phyloP scores from a whole-genome alignment of 35 echinoderm and acorn worm genomes.

The Anneissia japonica region DNA sequence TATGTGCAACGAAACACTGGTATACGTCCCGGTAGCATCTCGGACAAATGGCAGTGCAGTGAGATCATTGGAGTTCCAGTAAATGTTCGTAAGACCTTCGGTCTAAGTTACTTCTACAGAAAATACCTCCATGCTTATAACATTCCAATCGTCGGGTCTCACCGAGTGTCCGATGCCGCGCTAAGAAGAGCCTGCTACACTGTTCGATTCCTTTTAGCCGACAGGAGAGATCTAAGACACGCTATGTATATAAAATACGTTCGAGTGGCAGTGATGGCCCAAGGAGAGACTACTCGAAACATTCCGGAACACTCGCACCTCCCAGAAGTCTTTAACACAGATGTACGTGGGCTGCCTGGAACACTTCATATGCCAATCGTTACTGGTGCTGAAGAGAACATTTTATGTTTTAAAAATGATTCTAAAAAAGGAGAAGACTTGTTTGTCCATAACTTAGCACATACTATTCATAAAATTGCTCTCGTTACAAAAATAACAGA shows the following conservation, averaged over 20 bases:
- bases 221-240: slow-evolving; percentile 62
- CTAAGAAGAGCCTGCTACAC: slow-evolving; percentile 76
- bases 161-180: slow-evolving; percentile 40
- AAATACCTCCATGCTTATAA: slow-evolving; percentile 80
- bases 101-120: slow-evolving; percentile 50
- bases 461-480: slow-evolving; percentile 67
- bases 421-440: slow-evolving; percentile 51
- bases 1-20: slow-evolving; percentile 43
- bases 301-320: slow-evolving; percentile 75
- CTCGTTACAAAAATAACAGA: slow-evolving; percentile 13
- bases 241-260: slow-evolving; percentile 49
- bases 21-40: slow-evolving; percentile 24
- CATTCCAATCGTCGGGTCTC: slow-evolving; percentile 65
- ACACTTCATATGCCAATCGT: slow-evolving; percentile 84
- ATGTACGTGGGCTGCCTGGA: slow-evolving; percentile 52
- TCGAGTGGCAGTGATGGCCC: slow-evolving; percentile 57
- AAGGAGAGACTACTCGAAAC: slow-evolving; percentile 29
- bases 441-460: slow-evolving; percentile 72
- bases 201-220: slow-evolving; percentile 59
- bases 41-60: slow-evolving; percentile 50
- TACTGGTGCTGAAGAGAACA: slow-evolving; percentile 77
- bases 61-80: slow-evolving; percentile 38
- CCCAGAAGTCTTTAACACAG: background rate
- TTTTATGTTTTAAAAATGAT: slow-evolving; percentile 63
- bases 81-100: slow-evolving; percentile 23